Evolutionary conservation across 2,888 invertebrate species (phyloP).

Genomic region (Amblyjoppa fuscipennis): DNA sequence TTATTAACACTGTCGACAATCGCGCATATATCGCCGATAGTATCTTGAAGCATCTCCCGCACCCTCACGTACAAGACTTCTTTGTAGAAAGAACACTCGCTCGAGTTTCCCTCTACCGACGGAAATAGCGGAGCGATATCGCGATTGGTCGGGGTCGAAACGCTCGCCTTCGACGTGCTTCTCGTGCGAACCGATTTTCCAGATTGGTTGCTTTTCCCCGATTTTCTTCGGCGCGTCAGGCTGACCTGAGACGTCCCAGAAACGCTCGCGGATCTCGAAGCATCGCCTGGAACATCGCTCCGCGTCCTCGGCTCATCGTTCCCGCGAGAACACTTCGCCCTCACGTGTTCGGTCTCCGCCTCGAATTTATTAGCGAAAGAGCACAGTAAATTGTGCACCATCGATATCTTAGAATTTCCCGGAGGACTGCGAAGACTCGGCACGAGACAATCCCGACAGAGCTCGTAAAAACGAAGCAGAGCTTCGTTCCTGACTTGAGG

Average conservation of each 20-base stretch:
- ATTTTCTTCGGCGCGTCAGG: slow-evolving; percentile 33
- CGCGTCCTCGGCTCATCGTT: neutral
- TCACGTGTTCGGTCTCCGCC: slow-evolving; percentile 69
- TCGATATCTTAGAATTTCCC: slow-evolving; percentile 57
- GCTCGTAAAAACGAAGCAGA: slow-evolving; percentile 64
- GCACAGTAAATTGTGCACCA: slow-evolving; percentile 73
- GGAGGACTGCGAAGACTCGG: slow-evolving; percentile 37
- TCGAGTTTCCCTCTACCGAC: neutral
- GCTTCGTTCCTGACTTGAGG: slow-evolving; percentile 47
- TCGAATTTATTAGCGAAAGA: slow-evolving; percentile 75
- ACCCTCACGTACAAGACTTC: slow-evolving; percentile 75
- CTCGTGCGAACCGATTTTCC: slow-evolving; percentile 20
- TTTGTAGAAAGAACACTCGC: slow-evolving; percentile 63
- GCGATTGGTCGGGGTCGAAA: slow-evolving; percentile 18
- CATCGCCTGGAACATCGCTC: slow-evolving; percentile 19
- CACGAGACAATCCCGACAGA: slow-evolving; percentile 68
- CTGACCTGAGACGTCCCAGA: slow-evolving; percentile 24
- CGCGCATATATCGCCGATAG: slow-evolving; percentile 70
- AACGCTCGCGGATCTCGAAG: slow-evolving; percentile 30
- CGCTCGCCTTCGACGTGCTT: slow-evolving; percentile 29
- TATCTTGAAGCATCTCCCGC: slow-evolving; percentile 69
- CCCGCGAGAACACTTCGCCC: slow-evolving; percentile 34
- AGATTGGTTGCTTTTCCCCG: slow-evolving; percentile 5
- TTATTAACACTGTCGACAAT: slow-evolving; percentile 74
- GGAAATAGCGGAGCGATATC: neutral